These are phyloP conservation scores for Andrena marginata DNA, from an alignment of 2,888 invertebrate genomes.

Conservation along the genomic window DNA sequence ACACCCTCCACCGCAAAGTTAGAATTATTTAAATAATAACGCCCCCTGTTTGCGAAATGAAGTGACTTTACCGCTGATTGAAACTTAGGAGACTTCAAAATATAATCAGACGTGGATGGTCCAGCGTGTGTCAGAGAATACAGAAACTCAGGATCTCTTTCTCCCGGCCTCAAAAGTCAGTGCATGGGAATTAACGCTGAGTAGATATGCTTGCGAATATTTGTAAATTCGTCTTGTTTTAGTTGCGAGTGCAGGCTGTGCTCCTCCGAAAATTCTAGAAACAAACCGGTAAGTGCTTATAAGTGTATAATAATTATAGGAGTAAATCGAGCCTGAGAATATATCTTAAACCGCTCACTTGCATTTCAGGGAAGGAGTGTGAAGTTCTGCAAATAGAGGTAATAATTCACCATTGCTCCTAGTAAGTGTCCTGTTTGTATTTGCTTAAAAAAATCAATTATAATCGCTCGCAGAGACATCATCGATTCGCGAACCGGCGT, in stretches of 20 bases:
- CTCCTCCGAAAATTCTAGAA: not conserved
- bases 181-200: not conserved
- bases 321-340: too few relatives aligned
- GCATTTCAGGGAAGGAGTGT: slow-evolving; percentile 20
- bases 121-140: slow-evolving; percentile 28
- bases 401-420: slow-evolving; percentile 14
- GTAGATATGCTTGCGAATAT: not conserved
- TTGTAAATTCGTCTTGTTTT: slow-evolving; percentile 6
- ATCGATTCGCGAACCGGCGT: slow-evolving; percentile 15
- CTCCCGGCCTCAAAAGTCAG: not conserved
- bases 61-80: not conserved
- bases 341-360: too few relatives aligned
- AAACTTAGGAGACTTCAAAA: slow-evolving; percentile 3
- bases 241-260: not conserved
- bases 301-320: not conserved
- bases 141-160: not conserved
- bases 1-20: slow-evolving; percentile 25
- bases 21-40: slow-evolving; percentile 20
- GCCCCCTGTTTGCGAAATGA: not conserved
- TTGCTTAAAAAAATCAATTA: slow-evolving; percentile 43
- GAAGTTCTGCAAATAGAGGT: slow-evolving; percentile 27
- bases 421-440: slow-evolving; percentile 31
- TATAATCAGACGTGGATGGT: slow-evolving; percentile 32
- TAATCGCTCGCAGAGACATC: slow-evolving; percentile 20
- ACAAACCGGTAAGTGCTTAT: slow-evolving; percentile 3